phyloP scores from a whole-genome alignment of 2,113 vertebrate genomes.

The Okapia johnstoni region DNA sequence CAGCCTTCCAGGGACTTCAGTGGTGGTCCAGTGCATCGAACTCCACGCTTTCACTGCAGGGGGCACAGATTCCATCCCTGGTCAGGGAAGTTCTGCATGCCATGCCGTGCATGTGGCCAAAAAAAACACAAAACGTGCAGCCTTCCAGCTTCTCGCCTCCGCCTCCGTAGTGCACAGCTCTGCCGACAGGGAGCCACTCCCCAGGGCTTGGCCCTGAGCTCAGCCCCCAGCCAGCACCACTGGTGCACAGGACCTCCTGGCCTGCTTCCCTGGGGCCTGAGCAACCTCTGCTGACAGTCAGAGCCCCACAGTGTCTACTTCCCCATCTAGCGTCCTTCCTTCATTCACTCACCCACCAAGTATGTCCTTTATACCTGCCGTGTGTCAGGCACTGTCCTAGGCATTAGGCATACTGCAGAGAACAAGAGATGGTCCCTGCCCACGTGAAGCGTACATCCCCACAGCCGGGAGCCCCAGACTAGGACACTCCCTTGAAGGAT shows the following conservation, averaged over 20 bases:
- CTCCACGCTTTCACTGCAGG: background rate
- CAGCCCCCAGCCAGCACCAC: background rate
- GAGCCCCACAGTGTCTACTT: background rate
- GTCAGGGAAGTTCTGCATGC: background rate
- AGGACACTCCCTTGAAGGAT: background rate
- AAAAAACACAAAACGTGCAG: background rate
- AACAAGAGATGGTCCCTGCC: background rate
- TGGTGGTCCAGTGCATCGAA: background rate
- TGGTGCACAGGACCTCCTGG: background rate
- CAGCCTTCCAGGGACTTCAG: background rate
- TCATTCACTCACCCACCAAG: background rate
- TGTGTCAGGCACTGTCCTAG: too few relatives aligned
- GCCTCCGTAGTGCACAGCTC: background rate
- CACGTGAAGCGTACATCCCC: background rate
- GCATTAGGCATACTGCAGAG: background rate
- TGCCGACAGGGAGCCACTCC: background rate
- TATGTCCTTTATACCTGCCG: background rate
- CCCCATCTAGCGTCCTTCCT: background rate
- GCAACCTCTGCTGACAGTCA: background rate
- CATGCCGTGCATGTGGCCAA: background rate
- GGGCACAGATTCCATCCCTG: background rate
- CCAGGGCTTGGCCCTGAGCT: background rate
- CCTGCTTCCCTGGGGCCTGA: background rate
- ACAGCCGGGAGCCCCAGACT: background rate
- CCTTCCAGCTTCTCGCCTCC: background rate